These are phyloP conservation scores for Anguilla japonica DNA, from an alignment of 2,113 vertebrate species.

Conservation along the genomic window DNA sequence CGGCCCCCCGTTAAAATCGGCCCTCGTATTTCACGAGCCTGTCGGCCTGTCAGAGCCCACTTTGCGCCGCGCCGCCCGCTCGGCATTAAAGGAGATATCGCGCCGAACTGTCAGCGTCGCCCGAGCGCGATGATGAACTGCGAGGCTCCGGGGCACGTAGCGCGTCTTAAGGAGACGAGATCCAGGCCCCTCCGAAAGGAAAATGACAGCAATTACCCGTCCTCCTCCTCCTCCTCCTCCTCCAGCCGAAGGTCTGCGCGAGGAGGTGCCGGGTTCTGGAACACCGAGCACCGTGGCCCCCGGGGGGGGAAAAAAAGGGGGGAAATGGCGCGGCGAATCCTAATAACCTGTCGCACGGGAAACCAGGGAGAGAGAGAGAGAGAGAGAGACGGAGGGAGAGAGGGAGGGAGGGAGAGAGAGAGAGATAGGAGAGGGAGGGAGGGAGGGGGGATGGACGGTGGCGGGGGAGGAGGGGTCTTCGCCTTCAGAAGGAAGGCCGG, in stretches of 20 bases:
- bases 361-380: background rate
- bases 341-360: background rate
- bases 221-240: background rate
- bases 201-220: conserved; percentile 22
- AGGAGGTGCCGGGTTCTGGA: background rate
- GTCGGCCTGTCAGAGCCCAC: conserved; percentile 4
- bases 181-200: conserved; percentile 14
- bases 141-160: background rate
- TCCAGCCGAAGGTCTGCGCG: background rate
- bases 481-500: background rate
- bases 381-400: too few species aligned
- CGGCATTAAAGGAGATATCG: conserved; percentile 29
- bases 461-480: background rate
- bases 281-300: background rate
- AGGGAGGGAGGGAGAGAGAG: too few species aligned
- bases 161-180: conserved; percentile 29
- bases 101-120: conserved; percentile 28
- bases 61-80: conserved; percentile 4
- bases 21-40: conserved; percentile 4
- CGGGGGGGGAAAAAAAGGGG: background rate
- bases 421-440: too few species aligned
- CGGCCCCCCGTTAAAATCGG: background rate
- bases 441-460: too few species aligned
- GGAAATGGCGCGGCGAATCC: background rate
- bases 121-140: conserved; percentile 34